Conservation (phyloP, 2,888 invertebrate genomes). For the Thereva unica region DNA sequence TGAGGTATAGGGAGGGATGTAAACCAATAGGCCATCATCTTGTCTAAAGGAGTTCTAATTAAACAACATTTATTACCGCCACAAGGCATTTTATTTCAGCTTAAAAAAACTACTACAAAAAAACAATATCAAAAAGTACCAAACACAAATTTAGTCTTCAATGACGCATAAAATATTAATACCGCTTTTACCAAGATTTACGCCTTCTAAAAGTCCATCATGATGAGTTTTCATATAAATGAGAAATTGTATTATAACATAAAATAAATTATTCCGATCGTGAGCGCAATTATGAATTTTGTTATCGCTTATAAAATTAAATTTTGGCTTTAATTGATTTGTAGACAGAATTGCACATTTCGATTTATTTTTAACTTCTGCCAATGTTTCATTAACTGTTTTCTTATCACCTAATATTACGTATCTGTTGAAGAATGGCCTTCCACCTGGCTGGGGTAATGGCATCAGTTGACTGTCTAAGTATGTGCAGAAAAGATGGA, state of each 20-base stretch:
- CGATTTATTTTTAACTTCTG: conserved; percentile 54
- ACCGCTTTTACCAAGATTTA: conserved; percentile 76
- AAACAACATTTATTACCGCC: neutral
- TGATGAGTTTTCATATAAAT: conserved; percentile 74
- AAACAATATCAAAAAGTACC: neutral
- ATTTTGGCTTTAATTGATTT: conserved; percentile 55
- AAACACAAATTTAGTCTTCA: conserved; percentile 56
- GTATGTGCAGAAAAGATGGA: conserved; percentile 84
- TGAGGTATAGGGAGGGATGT: no score
- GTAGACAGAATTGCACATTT: conserved; percentile 56
- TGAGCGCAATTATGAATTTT: conserved; percentile 70
- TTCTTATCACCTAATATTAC: conserved; percentile 56
- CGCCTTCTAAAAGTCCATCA: conserved; percentile 75
- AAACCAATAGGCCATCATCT: no score
- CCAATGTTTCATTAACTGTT: conserved; percentile 53
- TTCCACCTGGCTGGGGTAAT: conserved; percentile 67
- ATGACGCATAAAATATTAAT: conserved; percentile 85
- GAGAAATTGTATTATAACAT: conserved; percentile 80
- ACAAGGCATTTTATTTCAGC: neutral
- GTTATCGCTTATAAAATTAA: conserved; percentile 62
- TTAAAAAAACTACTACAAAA: neutral
- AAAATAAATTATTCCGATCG: conserved; percentile 87
- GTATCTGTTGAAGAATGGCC: conserved; percentile 65
- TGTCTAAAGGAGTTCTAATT: no score
- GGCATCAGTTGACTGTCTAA: conserved; percentile 80